A percentile compares a stretch with the other conserved stretches of the same genome.
These are phyloP conservation scores for Orussus abietinus DNA, from an alignment of 1,140 invertebrate species.

Conservation along the genomic window DNA sequence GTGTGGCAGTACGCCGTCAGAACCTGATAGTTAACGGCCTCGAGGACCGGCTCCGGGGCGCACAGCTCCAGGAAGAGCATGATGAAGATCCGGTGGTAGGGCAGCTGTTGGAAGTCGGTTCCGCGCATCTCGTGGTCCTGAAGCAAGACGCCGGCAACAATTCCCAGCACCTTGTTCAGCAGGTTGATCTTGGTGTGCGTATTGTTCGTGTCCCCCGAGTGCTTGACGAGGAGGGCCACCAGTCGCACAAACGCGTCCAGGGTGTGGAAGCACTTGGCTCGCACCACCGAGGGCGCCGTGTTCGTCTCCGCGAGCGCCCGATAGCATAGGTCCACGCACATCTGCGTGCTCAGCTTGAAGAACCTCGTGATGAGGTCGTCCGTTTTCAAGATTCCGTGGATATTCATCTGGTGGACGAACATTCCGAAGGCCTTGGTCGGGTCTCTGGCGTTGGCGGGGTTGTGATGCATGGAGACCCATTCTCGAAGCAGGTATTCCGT, in stretches of 20 bases:
- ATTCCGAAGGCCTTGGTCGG: conserved; percentile 90
- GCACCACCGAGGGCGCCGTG: conserved; percentile 61
- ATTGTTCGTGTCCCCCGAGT: conserved; percentile 84
- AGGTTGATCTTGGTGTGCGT: conserved; percentile 94
- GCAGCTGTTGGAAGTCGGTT: conserved; percentile 92
- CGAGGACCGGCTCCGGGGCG: conserved; percentile 85
- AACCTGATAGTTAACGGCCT: conserved; percentile 88
- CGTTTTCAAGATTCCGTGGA: conserved; percentile 93
- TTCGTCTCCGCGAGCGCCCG: conserved; percentile 62
- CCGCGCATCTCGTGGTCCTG: conserved; percentile 90
- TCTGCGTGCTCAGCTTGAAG: conserved; percentile 93
- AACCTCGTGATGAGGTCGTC: conserved; percentile 97
- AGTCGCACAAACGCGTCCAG: conserved; percentile 93
- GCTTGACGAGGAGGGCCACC: conserved; percentile 94
- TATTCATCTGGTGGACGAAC: conserved; percentile 95
- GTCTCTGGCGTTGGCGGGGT: conserved; percentile 74
- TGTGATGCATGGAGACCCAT: conserved; percentile 91
- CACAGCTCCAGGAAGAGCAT: conserved; percentile 97
- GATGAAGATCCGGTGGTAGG: conserved; percentile 96
- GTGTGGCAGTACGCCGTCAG: conserved; percentile 89
- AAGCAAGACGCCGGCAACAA: conserved; percentile 90
- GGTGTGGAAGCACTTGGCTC: conserved; percentile 92
- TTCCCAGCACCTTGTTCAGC: conserved; percentile 93
- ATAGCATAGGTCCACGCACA: conserved; percentile 95
- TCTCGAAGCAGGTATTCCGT: conserved; percentile 91